These are phyloP conservation scores for Psittacus erithacus DNA, from an alignment of 2,113 vertebrate species.

Conservation along the genomic window DNA sequence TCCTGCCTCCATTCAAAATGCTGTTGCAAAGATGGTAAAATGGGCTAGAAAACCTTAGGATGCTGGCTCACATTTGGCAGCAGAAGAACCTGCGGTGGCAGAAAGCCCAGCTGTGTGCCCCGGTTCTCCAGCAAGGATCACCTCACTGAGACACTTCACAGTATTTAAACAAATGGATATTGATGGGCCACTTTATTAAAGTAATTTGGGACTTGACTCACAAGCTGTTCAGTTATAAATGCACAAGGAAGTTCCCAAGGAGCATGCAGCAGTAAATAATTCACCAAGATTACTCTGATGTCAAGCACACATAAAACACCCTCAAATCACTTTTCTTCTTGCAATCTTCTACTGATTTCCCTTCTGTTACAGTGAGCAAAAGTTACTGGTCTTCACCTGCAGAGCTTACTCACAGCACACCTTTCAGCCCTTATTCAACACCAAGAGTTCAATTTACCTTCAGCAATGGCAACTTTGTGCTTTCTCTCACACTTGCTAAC, in stretches of 20 bases:
- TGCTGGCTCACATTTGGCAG: not conserved
- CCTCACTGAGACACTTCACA: not conserved
- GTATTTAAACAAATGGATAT: not conserved
- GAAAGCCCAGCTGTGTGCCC: not conserved
- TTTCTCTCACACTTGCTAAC: not conserved
- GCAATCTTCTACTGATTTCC: not conserved
- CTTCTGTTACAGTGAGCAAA: not conserved
- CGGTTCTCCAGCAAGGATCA: not conserved
- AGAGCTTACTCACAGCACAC: not conserved
- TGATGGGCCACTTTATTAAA: not conserved
- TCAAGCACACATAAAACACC: not conserved
- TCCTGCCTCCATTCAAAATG: not conserved
- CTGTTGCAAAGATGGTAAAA: not conserved
- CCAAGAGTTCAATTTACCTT: not conserved
- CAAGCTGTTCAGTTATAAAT: not conserved
- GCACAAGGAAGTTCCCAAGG: not conserved
- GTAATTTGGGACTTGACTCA: not conserved
- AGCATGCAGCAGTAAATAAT: not conserved
- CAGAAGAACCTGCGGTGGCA: not conserved
- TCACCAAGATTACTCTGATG: not conserved
- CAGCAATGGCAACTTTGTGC: accelerated
- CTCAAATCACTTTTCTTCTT: not conserved
- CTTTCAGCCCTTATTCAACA: not conserved
- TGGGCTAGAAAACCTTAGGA: not conserved
- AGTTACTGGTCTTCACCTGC: not conserved